Evolutionary conservation across 2,888 invertebrate species (phyloP).

Genomic region (Orthosia cruda): DNA sequence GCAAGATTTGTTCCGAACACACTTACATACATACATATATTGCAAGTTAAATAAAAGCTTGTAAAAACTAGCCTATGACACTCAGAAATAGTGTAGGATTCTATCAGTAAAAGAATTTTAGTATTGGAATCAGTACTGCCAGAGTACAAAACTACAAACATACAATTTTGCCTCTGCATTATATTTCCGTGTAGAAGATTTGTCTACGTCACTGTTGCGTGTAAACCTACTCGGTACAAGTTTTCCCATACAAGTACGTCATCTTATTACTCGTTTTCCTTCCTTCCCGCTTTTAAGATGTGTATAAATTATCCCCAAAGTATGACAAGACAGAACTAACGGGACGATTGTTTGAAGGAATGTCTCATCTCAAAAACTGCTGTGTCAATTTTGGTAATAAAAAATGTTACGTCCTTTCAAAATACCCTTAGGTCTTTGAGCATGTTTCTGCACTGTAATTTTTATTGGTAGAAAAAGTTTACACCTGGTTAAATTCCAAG

Average conservation of each 20-base stretch:
- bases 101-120: too few relatives aligned
- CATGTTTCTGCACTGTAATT: neutral
- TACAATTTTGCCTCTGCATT: too few relatives aligned
- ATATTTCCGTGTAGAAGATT: neutral
- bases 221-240: neutral
- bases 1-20: too few relatives aligned
- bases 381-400: neutral
- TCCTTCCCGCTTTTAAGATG: conserved; percentile 17
- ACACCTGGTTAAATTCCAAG: neutral
- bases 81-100: too few relatives aligned
- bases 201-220: conserved; percentile 9
- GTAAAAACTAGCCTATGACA: too few relatives aligned
- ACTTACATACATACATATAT: too few relatives aligned
- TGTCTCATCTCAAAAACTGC: too few relatives aligned
- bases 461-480: neutral
- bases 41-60: too few relatives aligned
- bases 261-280: conserved; percentile 30
- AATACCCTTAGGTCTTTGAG: neutral
- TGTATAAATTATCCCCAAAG: neutral
- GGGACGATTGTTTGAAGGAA: neutral
- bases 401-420: neutral
- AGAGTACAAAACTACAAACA: too few relatives aligned
- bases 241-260: conserved; percentile 25
- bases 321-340: conserved; percentile 8
- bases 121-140: too few relatives aligned